A percentile compares a stretch with the other conserved stretches of the same genome.
phyloP scores from a whole-genome alignment of 2,888 invertebrate genomes.

The Orthonevra nobilis region DNA sequence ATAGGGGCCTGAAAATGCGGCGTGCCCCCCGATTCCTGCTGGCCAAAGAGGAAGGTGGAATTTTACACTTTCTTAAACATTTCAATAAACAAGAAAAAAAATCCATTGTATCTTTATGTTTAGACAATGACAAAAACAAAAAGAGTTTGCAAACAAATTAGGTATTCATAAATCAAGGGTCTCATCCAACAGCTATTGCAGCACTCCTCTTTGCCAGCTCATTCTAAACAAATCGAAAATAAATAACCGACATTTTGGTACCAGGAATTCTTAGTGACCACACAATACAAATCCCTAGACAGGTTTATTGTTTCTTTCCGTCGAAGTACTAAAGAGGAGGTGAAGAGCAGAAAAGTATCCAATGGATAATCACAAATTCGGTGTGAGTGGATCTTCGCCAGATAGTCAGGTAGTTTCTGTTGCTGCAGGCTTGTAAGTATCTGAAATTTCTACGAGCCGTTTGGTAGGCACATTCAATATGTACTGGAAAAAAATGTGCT shows the following conservation, averaged over 20 bases:
- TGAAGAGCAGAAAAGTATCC: conserved; percentile 9
- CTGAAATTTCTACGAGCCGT: no score
- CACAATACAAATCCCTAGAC: conserved; percentile 54
- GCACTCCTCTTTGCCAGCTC: neutral
- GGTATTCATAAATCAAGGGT: conserved; percentile 22
- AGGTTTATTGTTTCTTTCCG: conserved; percentile 55
- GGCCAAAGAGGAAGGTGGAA: no score
- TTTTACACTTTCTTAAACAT: no score
- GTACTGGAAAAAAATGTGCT: neutral
- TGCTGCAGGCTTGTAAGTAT: no score
- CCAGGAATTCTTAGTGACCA: conserved; percentile 31
- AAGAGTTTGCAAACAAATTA: conserved; percentile 32
- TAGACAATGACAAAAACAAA: neutral
- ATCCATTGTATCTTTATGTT: no score
- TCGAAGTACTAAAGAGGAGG: neutral
- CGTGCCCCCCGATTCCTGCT: no score
- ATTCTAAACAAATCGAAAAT: conserved; percentile 41
- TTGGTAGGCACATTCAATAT: neutral
- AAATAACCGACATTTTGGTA: conserved; percentile 18
- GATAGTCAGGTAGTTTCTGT: conserved; percentile 6
- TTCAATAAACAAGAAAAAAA: no score
- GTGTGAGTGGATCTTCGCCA: neutral
- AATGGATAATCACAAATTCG: conserved; percentile 11
- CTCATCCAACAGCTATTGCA: conserved; percentile 39
- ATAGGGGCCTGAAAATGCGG: no score